phyloP scores from a whole-genome alignment of 2,113 vertebrate genomes.

The Corapipo altera region DNA sequence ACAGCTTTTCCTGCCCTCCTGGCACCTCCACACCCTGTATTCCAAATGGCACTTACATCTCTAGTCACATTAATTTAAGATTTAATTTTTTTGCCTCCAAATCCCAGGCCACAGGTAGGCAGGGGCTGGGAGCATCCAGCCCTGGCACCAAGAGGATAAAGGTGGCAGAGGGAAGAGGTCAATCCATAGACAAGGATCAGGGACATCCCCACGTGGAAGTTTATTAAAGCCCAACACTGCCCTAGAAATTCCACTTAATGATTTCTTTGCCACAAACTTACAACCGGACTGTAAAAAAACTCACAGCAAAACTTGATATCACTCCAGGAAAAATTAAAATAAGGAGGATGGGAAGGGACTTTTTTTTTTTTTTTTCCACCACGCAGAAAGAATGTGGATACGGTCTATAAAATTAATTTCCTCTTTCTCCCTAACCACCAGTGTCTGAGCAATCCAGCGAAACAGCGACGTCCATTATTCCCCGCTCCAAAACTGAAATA shows the following conservation, averaged over 20 bases:
- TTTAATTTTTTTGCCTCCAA: accelerated
- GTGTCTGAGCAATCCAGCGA: neutral
- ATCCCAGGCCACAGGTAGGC: neutral
- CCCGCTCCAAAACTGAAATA: neutral
- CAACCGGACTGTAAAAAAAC: neutral
- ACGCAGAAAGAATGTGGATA: neutral
- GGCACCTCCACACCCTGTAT: accelerated
- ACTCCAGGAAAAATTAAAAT: neutral
- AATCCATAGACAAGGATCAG: neutral
- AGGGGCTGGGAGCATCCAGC: neutral
- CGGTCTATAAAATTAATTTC: constrained; percentile 29
- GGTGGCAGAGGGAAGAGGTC: neutral
- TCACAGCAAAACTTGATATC: neutral
- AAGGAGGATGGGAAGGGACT: constrained; percentile 2
- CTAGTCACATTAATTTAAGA: neutral
- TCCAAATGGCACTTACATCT: accelerated
- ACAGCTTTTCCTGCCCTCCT: neutral
- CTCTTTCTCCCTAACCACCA: constrained; percentile 32
- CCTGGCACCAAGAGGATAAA: neutral
- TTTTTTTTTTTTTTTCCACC: constrained; percentile 29
- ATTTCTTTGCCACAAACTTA: neutral
- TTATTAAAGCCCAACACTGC: neutral
- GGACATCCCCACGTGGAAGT: accelerated
- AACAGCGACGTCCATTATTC: neutral
- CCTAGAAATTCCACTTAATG: neutral